phyloP scores from a whole-genome alignment of 1,140 invertebrate species.

The Caenorhabditis tropicalis region DNA sequence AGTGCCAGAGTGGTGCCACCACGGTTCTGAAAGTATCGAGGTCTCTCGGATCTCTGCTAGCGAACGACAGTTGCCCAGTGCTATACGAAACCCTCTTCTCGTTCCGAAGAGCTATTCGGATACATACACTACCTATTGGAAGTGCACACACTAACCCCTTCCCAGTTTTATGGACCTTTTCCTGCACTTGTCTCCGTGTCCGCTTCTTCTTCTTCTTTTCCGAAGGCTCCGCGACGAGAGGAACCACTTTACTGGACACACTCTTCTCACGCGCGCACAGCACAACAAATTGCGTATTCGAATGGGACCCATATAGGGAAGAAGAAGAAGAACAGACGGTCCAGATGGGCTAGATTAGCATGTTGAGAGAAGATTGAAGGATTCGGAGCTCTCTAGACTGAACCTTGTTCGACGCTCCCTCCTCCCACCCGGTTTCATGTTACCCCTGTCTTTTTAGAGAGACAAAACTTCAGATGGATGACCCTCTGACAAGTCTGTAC shows the following conservation, averaged over 20 bases:
- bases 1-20: too few relatives aligned
- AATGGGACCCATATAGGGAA: neutral
- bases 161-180: constrained; percentile 15
- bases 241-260: too few relatives aligned
- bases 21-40: too few relatives aligned
- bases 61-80: too few relatives aligned
- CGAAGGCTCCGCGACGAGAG: neutral
- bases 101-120: too few relatives aligned
- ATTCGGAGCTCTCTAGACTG: neutral
- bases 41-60: too few relatives aligned
- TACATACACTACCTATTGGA: too few relatives aligned
- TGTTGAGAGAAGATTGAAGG: neutral
- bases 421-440: neutral
- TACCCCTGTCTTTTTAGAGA: neutral
- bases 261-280: neutral
- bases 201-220: neutral
- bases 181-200: neutral
- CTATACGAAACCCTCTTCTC: too few relatives aligned
- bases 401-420: neutral
- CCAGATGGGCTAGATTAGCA: neutral
- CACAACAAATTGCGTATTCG: neutral
- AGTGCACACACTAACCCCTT: neutral
- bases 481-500: too few relatives aligned
- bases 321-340: neutral
- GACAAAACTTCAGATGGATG: too few relatives aligned